Conservation (phyloP, 2,797 vertebrate genomes). For the Trachurus trachurus region DNA sequence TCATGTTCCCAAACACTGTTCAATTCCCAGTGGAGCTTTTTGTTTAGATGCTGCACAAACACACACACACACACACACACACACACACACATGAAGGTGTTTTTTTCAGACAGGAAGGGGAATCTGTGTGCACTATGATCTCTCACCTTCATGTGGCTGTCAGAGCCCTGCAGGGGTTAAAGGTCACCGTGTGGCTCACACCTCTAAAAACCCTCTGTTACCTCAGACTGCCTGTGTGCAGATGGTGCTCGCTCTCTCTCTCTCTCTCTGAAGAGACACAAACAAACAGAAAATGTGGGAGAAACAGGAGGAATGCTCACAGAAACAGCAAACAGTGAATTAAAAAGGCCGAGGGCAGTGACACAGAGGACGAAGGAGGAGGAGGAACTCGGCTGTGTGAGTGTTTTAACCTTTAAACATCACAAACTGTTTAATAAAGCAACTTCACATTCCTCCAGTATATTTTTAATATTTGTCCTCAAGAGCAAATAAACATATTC, state of each 20-base stretch:
- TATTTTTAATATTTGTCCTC: background rate
- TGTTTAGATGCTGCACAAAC: constrained; percentile 10
- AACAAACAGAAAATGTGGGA: constrained; percentile 2
- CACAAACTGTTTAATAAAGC: too few species aligned
- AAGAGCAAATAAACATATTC: too few species aligned
- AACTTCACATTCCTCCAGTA: too few species aligned
- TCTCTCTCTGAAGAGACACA: background rate
- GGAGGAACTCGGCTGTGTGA: background rate
- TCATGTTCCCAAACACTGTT: constrained; percentile 8
- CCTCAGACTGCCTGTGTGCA: constrained; percentile 37
- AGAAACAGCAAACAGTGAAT: constrained; percentile 1
- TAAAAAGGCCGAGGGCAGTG: background rate
- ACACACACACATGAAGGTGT: constrained; percentile 20
- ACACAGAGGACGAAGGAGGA: background rate
- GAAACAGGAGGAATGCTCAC: background rate
- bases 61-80: constrained; percentile 26
- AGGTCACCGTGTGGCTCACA: constrained; percentile 28
- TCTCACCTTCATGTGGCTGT: constrained; percentile 13
- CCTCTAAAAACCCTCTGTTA: constrained; percentile 27
- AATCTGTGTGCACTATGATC: background rate
- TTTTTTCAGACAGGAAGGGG: constrained; percentile 10
- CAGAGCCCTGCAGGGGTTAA: constrained; percentile 26
- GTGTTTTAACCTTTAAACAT: background rate
- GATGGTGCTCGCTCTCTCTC: constrained; percentile 22
- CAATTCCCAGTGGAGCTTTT: constrained; percentile 36